phyloP scores from a whole-genome alignment of 2,888 invertebrate species.

The Eupithecia tripunctaria region DNA sequence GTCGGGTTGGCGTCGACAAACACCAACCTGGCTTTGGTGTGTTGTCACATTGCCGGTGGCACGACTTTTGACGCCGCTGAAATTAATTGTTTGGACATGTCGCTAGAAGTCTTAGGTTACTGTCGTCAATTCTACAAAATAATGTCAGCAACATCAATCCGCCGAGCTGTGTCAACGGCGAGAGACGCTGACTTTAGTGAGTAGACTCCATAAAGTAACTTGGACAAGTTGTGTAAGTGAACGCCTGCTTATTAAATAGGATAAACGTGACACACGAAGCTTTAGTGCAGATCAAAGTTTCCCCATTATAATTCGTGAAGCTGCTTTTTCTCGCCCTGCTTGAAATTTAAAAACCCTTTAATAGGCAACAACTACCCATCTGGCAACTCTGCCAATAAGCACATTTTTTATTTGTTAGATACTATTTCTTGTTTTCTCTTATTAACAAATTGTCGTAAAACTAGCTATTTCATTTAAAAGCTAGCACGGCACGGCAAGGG shows the following conservation, averaged over 20 bases:
- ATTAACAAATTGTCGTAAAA: background rate
- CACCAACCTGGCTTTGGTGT: too few species aligned
- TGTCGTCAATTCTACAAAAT: background rate
- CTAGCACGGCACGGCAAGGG: background rate
- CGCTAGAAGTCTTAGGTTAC: background rate
- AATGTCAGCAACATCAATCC: background rate
- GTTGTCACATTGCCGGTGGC: background rate
- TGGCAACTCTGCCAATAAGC: background rate
- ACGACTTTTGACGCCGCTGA: background rate
- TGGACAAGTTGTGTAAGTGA: background rate
- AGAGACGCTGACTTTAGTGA: background rate
- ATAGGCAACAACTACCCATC: background rate
- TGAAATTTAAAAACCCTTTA: background rate
- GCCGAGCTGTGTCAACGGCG: background rate
- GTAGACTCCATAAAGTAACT: background rate
- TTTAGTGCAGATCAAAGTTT: background rate
- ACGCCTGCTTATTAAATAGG: background rate
- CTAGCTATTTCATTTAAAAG: slow-evolving; percentile 2
- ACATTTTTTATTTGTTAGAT: background rate
- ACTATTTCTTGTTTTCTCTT: background rate
- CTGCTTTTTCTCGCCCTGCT: background rate
- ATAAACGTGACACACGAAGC: background rate
- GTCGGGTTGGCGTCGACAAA: background rate
- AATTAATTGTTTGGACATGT: background rate
- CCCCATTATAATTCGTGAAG: background rate